Conservation (phyloP, 1,140 invertebrate genomes). For the Proctacanthus coquilletti region DNA sequence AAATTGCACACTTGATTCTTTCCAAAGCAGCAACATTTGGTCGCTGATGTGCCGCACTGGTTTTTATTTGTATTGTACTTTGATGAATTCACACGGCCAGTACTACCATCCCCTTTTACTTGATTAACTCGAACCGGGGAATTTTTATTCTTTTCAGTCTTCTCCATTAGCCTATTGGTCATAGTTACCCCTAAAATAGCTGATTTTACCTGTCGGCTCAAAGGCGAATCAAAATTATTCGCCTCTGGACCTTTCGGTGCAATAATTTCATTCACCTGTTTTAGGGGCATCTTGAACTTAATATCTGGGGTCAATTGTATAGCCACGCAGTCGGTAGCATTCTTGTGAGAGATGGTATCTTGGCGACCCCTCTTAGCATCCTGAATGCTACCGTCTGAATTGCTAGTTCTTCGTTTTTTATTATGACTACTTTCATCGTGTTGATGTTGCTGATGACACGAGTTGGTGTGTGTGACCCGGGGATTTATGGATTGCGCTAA, state of each 20-base stretch:
- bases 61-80: neutral
- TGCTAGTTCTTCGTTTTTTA: too few relatives aligned
- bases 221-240: conserved; percentile 4
- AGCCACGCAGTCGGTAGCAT: too few relatives aligned
- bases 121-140: too few relatives aligned
- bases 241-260: conserved; percentile 5
- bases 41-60: conserved; percentile 11
- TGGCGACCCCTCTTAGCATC: too few relatives aligned
- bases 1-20: conserved; percentile 44
- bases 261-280: conserved; percentile 23
- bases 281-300: conserved; percentile 22
- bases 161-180: too few relatives aligned
- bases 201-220: neutral
- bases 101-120: conserved; percentile 10
- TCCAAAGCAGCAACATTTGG: conserved; percentile 45
- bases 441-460: too few relatives aligned
- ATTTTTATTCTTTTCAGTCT: too few relatives aligned
- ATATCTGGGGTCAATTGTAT: too few relatives aligned
- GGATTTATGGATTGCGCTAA: conserved; percentile 48
- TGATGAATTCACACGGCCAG: conserved; percentile 5
- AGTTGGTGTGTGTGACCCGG: too few relatives aligned
- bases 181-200: neutral
- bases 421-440: too few relatives aligned
- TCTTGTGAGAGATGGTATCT: too few relatives aligned
- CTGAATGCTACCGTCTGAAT: too few relatives aligned